Evolutionary conservation across 1,140 invertebrate genomes (phyloP), one percentile per base, ranked within the genome.

Genomic region (Belonocnema kinseyi): DNA sequence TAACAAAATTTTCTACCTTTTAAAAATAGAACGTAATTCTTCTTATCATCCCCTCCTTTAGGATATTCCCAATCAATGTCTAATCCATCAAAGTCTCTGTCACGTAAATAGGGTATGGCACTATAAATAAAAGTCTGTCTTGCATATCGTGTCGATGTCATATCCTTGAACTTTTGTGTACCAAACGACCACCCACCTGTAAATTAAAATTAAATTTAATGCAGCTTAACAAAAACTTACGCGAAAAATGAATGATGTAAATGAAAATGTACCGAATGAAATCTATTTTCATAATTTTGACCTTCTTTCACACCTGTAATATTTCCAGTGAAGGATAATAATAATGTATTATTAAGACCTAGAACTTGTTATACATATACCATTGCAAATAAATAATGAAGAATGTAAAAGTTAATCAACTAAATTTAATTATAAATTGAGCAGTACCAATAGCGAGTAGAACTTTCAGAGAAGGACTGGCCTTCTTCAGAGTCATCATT

Each of bases 41-140:
- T 97, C 92, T 98, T 99, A 85, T 99, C 98, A 50, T 97, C 96
- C 0, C 94, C 93, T 26, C 97, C 98, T 90, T 97, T 98, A 3
- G 98, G 98, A 90, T 99, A 99, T 90, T 99, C 98, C 98, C 98
- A 99, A 92, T 99, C 97, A 79, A 99, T 94, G 87, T 99, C 98
- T 33, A 99, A 92, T 50, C 97, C 97, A 85, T 98, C 97, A 83
- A 98, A 98, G 84, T 95, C 94, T 80, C 96, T 93, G 82, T 97
- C 94, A 46, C 97, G 92, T 46, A 98, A 91, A 92, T 97, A 98
- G 1, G 96, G 96, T 89, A 98, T 97, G 7, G 97, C 96, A 73
- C 96, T 97, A 92, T 97, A 98, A 87, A 98, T 97, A 91, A 98
- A 98, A 0, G 97, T 97, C 91, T 98, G 97, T 14, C 97, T 92